Percentiles rank a stretch among this genome's conserved stretches.
Evolutionary conservation across 92 coral and sea anemone species (phyloP).

Genomic region (Palythoa grandiflora): DNA sequence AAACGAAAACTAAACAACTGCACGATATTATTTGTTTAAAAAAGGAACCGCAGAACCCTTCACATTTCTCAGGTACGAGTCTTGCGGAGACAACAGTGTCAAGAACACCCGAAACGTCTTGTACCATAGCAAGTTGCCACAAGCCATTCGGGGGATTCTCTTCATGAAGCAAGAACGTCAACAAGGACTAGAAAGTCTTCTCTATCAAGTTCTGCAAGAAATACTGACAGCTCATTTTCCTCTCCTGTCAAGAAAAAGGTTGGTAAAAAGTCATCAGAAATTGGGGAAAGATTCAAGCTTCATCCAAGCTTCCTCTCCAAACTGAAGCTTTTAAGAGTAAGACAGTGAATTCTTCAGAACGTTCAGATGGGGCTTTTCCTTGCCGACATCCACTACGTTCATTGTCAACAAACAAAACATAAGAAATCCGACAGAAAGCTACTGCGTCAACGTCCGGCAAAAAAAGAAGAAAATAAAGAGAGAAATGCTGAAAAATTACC

Average conservation of each 20-base stretch:
- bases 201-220: not conserved
- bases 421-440: not conserved
- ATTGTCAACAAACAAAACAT: not conserved
- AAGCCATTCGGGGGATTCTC: not conserved
- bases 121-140: slow-evolving; percentile 74
- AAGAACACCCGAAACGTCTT: slow-evolving; percentile 77
- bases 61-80: not conserved
- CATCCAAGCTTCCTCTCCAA: too few relatives aligned
- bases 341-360: not conserved
- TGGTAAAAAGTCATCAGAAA: not conserved
- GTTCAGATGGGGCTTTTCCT: not conserved
- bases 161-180: not conserved
- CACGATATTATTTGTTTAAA: not conserved
- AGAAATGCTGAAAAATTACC: not conserved
- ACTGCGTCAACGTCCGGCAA: too few relatives aligned
- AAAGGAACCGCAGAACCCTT: not conserved
- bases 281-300: not conserved
- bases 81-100: not conserved
- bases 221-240: not conserved
- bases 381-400: not conserved
- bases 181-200: not conserved
- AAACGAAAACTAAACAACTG: not conserved
- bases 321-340: not conserved
- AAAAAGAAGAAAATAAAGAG: too few relatives aligned
- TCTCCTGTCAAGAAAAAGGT: not conserved